These are phyloP conservation scores for Sebastes steindachneri DNA, from an alignment of 2,797 vertebrate species.

Conservation along the genomic window DNA sequence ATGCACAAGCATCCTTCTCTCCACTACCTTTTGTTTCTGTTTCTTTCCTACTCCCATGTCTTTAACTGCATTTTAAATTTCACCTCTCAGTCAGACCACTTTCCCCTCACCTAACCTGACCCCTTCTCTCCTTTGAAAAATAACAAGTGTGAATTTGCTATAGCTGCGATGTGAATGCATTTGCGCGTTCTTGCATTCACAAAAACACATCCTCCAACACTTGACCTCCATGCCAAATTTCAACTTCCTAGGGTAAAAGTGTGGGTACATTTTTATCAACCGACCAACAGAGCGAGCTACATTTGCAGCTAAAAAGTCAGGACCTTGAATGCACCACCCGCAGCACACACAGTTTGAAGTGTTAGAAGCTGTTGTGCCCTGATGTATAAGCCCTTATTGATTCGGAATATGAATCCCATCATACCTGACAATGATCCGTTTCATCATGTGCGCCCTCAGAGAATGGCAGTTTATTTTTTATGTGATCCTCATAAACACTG, in stretches of 20 bases:
- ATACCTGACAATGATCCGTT: conserved; percentile 55
- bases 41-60: background rate
- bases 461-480: conserved; percentile 43
- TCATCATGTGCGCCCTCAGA: conserved; percentile 30
- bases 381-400: conserved; percentile 34
- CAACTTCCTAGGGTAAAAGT: background rate
- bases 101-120: background rate
- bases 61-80: conserved; percentile 3
- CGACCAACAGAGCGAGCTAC: background rate
- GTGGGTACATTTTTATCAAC: background rate
- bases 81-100: background rate
- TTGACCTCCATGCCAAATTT: background rate
- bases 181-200: too few relatives aligned
- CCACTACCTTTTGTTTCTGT: background rate
- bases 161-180: too few relatives aligned
- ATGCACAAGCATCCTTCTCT: background rate
- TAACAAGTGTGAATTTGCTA: background rate
- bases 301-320: background rate
- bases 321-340: conserved; percentile 22
- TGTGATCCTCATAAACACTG: conserved; percentile 41
- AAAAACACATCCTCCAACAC: background rate
- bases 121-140: background rate
- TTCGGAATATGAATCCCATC: conserved; percentile 42
- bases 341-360: background rate
- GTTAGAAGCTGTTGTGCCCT: conserved; percentile 3